Evolutionary conservation across 2,113 vertebrate genomes (phyloP).

Genomic region (Aramus guarauna): DNA sequence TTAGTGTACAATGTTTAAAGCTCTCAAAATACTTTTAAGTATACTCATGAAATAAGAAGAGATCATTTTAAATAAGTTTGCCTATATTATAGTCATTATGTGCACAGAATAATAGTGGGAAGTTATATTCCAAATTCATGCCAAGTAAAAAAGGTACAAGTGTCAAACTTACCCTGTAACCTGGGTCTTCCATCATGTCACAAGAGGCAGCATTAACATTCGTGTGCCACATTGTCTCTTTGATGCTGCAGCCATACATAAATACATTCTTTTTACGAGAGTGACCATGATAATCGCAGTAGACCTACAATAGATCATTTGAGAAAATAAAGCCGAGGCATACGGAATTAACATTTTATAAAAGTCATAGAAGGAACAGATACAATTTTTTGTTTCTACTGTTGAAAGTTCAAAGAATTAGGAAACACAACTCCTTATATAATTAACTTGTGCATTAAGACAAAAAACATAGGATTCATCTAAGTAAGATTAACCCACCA

Average conservation of each 20-base stretch:
- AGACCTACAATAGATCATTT: slow-evolving; percentile 72
- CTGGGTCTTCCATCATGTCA: slow-evolving; percentile 88
- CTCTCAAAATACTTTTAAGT: neutral
- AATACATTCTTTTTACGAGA: slow-evolving; percentile 99
- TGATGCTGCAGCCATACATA: slow-evolving; percentile 98
- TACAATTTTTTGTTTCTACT: neutral
- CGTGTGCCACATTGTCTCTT: slow-evolving; percentile 95
- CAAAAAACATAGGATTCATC: neutral
- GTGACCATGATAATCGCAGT: slow-evolving; percentile 95
- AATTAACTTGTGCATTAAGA: neutral
- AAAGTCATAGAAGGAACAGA: neutral
- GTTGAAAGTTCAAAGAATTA: neutral
- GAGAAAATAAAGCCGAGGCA: neutral
- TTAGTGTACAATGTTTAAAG: neutral
- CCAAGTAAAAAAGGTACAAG: neutral
- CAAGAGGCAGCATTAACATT: slow-evolving; percentile 78
- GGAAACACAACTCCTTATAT: neutral
- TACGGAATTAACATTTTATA: neutral
- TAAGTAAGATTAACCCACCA: neutral
- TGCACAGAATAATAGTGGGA: neutral
- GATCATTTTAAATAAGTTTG: neutral
- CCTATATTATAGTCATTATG: neutral
- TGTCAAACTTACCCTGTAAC: slow-evolving; percentile 83
- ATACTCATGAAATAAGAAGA: neutral
- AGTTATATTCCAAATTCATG: neutral